Evolutionary conservation across 2,113 vertebrate genomes (phyloP).

Genomic region (Lepidothrix coronata): DNA sequence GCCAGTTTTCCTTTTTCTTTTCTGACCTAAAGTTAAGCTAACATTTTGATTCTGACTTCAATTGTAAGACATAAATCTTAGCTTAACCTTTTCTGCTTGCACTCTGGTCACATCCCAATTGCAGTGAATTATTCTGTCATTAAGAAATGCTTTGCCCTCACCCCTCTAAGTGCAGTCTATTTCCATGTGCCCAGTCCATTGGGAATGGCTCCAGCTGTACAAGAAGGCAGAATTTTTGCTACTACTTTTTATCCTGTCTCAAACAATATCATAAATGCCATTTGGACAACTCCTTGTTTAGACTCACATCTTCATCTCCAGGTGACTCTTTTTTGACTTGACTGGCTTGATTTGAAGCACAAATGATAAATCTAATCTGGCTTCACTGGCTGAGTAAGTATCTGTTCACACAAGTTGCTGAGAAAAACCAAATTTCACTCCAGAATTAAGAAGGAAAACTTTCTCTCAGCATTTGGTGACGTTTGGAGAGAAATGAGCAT

Average conservation of each 20-base stretch:
- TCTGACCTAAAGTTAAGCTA: background rate
- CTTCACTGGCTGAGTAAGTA: constrained; percentile 36
- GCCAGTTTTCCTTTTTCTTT: background rate
- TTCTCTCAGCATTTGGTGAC: background rate
- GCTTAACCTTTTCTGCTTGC: background rate
- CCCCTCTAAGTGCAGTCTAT: background rate
- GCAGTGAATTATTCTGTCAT: background rate
- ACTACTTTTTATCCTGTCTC: background rate
- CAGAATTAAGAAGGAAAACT: background rate
- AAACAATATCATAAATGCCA: background rate
- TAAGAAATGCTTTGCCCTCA: background rate
- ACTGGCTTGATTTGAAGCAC: constrained; percentile 45
- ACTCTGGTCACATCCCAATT: background rate
- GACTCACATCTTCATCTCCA: background rate
- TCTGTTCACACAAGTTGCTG: background rate
- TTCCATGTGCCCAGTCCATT: background rate
- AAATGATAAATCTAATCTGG: constrained; percentile 34
- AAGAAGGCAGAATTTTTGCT: background rate
- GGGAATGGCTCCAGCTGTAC: background rate
- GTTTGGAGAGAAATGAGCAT: background rate
- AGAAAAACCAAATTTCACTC: background rate
- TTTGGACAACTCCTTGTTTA: background rate
- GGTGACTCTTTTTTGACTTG: constrained; percentile 17
- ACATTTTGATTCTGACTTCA: background rate
- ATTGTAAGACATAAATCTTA: background rate